phyloP scores from a whole-genome alignment of 2,888 invertebrate species.

The Nipponacmea schrenckii region DNA sequence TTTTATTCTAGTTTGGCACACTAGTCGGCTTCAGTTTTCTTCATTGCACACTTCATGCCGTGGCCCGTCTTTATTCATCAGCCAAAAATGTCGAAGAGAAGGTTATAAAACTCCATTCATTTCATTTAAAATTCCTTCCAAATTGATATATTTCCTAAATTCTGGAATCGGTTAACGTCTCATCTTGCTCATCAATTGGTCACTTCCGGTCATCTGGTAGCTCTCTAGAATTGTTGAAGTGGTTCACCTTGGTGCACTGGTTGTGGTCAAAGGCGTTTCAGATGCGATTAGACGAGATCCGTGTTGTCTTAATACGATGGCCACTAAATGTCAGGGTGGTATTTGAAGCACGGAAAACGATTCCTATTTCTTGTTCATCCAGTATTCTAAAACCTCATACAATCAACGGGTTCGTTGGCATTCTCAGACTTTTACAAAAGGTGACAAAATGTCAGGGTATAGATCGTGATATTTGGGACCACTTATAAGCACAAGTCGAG shows the following conservation, averaged over 20 bases:
- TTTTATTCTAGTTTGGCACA: not conserved
- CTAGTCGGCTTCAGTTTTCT: too few relatives aligned
- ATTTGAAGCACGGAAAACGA: constrained; percentile 35
- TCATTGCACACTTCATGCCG: too few relatives aligned
- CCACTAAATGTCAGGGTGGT: constrained; percentile 44
- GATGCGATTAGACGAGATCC: constrained; percentile 8
- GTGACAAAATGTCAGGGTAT: constrained; percentile 43
- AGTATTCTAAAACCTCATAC: constrained; percentile 7
- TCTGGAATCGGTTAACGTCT: not conserved
- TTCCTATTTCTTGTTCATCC: constrained; percentile 24
- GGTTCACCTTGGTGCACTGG: constrained; percentile 15
- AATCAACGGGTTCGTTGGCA: constrained; percentile 25
- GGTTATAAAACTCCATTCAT: not conserved
- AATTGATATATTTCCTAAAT: not conserved
- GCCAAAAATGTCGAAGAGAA: not conserved
- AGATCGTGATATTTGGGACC: constrained; percentile 38
- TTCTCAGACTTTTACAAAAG: constrained; percentile 34
- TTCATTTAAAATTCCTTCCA: not conserved
- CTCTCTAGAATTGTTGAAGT: not conserved
- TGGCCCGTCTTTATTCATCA: too few relatives aligned
- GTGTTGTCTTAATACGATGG: constrained; percentile 21
- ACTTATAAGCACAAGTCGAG: constrained; percentile 6
- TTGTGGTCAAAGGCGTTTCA: constrained; percentile 5
- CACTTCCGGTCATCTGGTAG: constrained; percentile 13
- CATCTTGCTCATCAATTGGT: not conserved